Evolutionary conservation across 2,113 vertebrate genomes (phyloP).

Genomic region (pig (Sus scrofa)): DNA sequence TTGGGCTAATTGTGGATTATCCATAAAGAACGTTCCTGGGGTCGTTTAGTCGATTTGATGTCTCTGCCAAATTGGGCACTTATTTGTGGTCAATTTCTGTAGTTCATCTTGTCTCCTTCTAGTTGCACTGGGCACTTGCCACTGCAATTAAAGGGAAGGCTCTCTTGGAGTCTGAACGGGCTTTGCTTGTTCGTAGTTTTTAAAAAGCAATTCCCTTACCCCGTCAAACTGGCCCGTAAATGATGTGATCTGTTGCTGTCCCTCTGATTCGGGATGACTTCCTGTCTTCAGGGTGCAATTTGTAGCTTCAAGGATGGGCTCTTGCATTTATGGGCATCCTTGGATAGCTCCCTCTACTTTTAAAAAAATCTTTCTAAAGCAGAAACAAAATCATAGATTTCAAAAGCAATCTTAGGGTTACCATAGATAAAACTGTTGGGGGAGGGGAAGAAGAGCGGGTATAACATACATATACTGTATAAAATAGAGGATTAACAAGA

Average conservation of each 20-base stretch:
- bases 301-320: rapidly evolving
- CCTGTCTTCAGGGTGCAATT: background rate
- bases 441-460: no score
- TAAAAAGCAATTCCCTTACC: background rate
- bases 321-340: background rate
- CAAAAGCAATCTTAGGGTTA: no score
- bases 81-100: background rate
- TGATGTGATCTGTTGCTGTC: rapidly evolving
- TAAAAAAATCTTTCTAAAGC: no score
- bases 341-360: background rate
- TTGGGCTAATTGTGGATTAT: no score
- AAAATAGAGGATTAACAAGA: no score
- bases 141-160: background rate
- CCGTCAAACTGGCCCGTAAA: background rate
- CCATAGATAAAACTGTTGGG: no score
- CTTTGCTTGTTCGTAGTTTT: background rate
- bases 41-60: background rate
- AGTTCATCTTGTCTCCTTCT: background rate
- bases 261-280: background rate
- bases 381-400: no score
- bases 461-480: no score
- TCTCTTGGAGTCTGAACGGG: background rate
- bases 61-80: background rate
- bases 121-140: background rate
- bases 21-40: background rate